Evolutionary conservation across 2,797 vertebrate species (phyloP), one percentile per base, ranked within the genome.

Genomic region (Enteromius paludinosus): DNA sequence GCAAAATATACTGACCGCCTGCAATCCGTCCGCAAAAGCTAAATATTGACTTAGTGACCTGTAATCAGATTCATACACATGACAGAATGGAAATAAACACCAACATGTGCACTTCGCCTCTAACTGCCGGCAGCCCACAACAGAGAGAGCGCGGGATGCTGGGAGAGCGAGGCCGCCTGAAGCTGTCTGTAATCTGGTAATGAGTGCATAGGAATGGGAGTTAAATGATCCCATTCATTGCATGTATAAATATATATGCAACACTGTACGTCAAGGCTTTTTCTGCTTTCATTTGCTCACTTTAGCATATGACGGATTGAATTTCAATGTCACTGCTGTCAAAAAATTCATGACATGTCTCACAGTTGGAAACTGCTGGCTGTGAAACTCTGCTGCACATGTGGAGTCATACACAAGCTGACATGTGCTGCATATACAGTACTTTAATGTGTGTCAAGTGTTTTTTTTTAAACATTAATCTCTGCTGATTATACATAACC

Each of bases 41-140:
- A 95, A 95, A 95, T 94, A 95, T 94, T 94, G 93, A 94, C 94
- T 94, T 93, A 93, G 92, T 87, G 92, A 94, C 93, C 94, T 94
- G 93, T 95, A 95, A 95, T 95, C 94, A 95, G 92, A 93, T 95
- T 94, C 87, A 87, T 92, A 90, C 91, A 93, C 92, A 93, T 91
- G 91, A 94, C 91, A 93, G 92, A 93, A 92, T 94, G 93, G 94
- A 95, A 94, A 95, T 94, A 94, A 95, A 95, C 93, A 93, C 91
- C 92, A 92, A 91, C 91, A 88, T 94, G 92, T 90, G 90, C 90
- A 88, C 79, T 84, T 90, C 79, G 88, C 88, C 85, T 93, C 86
- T 30, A 62, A 84, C 72, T 87, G 90, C 90, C 87, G 88, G 92
- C 76, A 66, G 64, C 89, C 90, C 93, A 93, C 91, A 92, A 93